Evolutionary conservation across 2,888 invertebrate genomes (phyloP).

Genomic region (Cecidostiba fungosa): DNA sequence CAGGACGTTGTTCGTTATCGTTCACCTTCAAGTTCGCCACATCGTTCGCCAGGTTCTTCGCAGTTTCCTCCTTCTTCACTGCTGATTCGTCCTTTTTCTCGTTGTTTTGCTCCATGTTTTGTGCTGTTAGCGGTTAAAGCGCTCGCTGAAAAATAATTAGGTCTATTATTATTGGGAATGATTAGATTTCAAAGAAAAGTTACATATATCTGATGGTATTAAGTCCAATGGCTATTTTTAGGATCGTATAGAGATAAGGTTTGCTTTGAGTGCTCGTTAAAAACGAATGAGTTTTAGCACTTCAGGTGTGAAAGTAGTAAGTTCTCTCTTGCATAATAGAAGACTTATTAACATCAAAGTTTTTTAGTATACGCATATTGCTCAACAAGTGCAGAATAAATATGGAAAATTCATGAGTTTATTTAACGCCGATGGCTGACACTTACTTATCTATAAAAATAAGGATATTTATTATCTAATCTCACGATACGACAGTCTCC

Average conservation of each 20-base stretch:
- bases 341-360: slow-evolving; percentile 1
- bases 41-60: slow-evolving; percentile 68
- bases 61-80: slow-evolving; percentile 24
- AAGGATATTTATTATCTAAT: slow-evolving; percentile 29
- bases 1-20: slow-evolving; percentile 67
- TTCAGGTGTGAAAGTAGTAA: slow-evolving; percentile 25
- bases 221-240: neutral
- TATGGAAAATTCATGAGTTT: neutral
- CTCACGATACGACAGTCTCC: slow-evolving; percentile 16
- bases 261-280: neutral
- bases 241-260: neutral
- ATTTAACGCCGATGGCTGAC: neutral
- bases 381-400: neutral
- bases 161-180: neutral
- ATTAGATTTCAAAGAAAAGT: neutral
- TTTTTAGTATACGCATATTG: slow-evolving; percentile 3
- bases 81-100: slow-evolving; percentile 2
- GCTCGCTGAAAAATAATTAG: neutral
- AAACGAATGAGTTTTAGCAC: slow-evolving; percentile 20
- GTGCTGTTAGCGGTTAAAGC: neutral
- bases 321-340: slow-evolving; percentile 22
- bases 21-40: slow-evolving; percentile 72
- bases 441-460: neutral
- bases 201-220: neutral
- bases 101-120: slow-evolving; percentile 12